Conservation (phyloP, 1,140 invertebrate genomes). For the Gonioctena quinquepunctata region DNA sequence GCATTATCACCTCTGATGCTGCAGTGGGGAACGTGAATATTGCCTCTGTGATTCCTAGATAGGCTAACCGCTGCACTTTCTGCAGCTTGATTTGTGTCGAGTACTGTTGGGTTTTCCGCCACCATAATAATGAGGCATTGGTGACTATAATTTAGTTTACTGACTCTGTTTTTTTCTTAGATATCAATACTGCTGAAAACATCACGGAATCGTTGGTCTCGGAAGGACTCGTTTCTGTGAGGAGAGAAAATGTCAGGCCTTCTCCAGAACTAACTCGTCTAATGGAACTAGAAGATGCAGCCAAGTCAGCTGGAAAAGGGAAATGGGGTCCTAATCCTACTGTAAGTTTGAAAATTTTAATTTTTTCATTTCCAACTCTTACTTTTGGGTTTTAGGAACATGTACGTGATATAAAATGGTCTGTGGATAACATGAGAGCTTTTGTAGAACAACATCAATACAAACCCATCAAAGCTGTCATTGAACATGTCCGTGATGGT, state of each 20-base stretch:
- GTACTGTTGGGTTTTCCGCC: no score
- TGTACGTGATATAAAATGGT: conserved; percentile 86
- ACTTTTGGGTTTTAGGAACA: conserved; percentile 61
- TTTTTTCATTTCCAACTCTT: conserved; percentile 20
- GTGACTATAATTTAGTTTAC: background rate
- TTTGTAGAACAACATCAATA: conserved; percentile 81
- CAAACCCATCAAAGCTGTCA: conserved; percentile 83
- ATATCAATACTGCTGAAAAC: conserved; percentile 77
- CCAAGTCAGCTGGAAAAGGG: conserved; percentile 85
- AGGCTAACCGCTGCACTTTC: no score
- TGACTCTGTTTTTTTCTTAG: conserved; percentile 53
- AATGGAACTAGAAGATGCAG: conserved; percentile 87
- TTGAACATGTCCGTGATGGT: conserved; percentile 96
- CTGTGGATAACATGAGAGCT: conserved; percentile 77
- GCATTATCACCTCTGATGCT: no score
- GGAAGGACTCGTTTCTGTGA: conserved; percentile 86
- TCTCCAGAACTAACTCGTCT: conserved; percentile 70
- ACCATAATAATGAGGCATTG: no score
- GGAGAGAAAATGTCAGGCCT: conserved; percentile 73
- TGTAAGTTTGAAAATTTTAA: background rate
- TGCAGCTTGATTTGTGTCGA: no score
- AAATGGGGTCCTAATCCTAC: conserved; percentile 66
- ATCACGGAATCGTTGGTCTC: conserved; percentile 83
- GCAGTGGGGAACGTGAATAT: no score
- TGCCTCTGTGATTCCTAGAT: no score